Evolutionary conservation across 2,797 vertebrate genomes (phyloP).

Genomic region (Telmatherina bonti): DNA sequence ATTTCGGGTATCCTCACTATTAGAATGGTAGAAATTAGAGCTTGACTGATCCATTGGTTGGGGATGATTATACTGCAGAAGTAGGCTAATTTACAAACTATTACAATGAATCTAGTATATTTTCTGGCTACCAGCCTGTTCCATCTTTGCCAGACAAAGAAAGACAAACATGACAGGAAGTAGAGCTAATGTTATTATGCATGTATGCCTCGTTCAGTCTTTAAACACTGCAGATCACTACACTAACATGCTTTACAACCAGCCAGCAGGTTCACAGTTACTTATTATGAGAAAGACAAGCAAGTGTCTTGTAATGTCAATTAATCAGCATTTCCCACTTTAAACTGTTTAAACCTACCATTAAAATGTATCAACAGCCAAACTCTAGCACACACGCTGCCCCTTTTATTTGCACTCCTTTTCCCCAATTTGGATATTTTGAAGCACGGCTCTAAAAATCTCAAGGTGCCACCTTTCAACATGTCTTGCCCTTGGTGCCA

Average conservation of each 20-base stretch:
- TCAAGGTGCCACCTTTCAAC: slow-evolving; percentile 11
- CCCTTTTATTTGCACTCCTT: neutral
- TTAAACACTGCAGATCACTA: neutral
- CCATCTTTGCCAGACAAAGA: neutral
- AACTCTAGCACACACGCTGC: neutral
- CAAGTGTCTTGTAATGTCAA: neutral
- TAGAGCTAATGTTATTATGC: neutral
- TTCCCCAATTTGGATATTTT: slow-evolving; percentile 8
- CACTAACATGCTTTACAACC: neutral
- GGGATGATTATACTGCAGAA: neutral
- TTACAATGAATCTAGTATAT: neutral
- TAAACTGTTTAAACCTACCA: neutral
- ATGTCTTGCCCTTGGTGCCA: slow-evolving; percentile 57
- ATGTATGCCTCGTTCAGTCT: neutral
- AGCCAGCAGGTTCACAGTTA: neutral
- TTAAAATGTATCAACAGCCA: neutral
- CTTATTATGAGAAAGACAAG: neutral
- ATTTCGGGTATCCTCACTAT: neutral
- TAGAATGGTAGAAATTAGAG: slow-evolving; percentile 8
- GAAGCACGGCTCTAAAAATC: neutral
- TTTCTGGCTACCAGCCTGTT: neutral
- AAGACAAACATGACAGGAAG: neutral
- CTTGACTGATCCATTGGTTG: neutral
- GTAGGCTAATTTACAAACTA: neutral
- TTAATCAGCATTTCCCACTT: neutral